Evolutionary conservation across 2,113 vertebrate species (phyloP).

Genomic region (Festucalex cinctus): DNA sequence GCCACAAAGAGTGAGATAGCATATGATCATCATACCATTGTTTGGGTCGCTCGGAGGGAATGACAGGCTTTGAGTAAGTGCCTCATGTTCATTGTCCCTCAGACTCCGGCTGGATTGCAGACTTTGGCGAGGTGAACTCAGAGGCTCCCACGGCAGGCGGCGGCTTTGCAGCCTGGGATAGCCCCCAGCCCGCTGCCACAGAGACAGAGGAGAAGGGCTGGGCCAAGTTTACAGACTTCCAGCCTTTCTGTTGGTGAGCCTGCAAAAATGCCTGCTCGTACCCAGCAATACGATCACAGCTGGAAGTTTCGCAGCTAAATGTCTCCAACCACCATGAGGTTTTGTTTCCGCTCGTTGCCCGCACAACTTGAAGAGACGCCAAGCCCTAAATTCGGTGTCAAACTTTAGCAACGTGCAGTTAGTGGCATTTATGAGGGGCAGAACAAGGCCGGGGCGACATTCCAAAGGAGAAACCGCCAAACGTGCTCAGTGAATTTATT

Average conservation of each 20-base stretch:
- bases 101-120: constrained; percentile 80
- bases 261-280: neutral
- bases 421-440: neutral
- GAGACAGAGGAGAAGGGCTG: constrained; percentile 84
- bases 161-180: constrained; percentile 76
- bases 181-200: constrained; percentile 50
- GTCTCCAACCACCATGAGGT: neutral
- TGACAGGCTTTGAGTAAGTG: constrained; percentile 4
- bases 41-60: neutral
- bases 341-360: constrained; percentile 2
- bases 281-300: neutral
- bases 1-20: constrained; percentile 46
- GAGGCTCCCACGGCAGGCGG: constrained; percentile 58
- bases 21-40: neutral
- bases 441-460: neutral
- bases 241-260: constrained; percentile 91
- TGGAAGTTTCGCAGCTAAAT: neutral
- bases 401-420: constrained; percentile 9
- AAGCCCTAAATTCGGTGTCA: constrained; percentile 1
- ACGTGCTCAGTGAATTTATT: neutral
- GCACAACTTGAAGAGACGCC: neutral
- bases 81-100: constrained; percentile 16
- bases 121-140: constrained; percentile 77
- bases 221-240: constrained; percentile 91
- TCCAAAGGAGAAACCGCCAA: constrained; percentile 5